These are phyloP conservation scores for Sylvilagus floridanus DNA, from an alignment of 2,797 vertebrate species.

Conservation along the genomic window DNA sequence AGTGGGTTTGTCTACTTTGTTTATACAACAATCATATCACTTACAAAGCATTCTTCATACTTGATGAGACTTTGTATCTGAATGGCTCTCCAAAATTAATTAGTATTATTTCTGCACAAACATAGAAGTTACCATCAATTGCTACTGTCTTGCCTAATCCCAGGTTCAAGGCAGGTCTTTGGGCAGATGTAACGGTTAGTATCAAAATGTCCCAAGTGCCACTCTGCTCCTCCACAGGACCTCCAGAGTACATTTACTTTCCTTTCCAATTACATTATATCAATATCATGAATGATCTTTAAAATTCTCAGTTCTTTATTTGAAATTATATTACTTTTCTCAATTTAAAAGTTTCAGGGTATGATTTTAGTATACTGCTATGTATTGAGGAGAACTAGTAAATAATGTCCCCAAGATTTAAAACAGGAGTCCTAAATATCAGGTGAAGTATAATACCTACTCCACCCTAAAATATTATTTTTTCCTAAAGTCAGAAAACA, in stretches of 20 bases:
- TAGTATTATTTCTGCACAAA: conserved; percentile 32
- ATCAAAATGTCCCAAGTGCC: neutral
- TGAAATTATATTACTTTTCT: conserved; percentile 73
- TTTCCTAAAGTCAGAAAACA: neutral
- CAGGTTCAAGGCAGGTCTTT: neutral
- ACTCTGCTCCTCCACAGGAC: neutral
- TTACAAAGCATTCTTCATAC: neutral
- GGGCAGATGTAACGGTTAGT: neutral
- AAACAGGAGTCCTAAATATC: conserved; percentile 56
- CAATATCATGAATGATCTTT: conserved; percentile 61
- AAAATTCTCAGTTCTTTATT: conserved; percentile 73
- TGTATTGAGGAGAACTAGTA: conserved; percentile 55
- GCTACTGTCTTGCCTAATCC: neutral
- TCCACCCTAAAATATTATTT: conserved; percentile 44
- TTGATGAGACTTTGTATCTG: neutral
- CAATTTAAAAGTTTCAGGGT: conserved; percentile 68
- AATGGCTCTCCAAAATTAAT: conserved; percentile 27
- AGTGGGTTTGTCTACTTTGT: conserved; percentile 1
- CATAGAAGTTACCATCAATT: neutral
- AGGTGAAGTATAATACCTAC: conserved; percentile 48
- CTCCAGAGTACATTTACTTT: conserved; percentile 29
- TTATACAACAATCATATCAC: neutral
- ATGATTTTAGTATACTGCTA: conserved; percentile 51
- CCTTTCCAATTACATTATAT: conserved; percentile 37
- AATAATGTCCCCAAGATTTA: conserved; percentile 68